phyloP scores from a whole-genome alignment of 2,888 invertebrate species.

The Drosophila mettleri region DNA sequence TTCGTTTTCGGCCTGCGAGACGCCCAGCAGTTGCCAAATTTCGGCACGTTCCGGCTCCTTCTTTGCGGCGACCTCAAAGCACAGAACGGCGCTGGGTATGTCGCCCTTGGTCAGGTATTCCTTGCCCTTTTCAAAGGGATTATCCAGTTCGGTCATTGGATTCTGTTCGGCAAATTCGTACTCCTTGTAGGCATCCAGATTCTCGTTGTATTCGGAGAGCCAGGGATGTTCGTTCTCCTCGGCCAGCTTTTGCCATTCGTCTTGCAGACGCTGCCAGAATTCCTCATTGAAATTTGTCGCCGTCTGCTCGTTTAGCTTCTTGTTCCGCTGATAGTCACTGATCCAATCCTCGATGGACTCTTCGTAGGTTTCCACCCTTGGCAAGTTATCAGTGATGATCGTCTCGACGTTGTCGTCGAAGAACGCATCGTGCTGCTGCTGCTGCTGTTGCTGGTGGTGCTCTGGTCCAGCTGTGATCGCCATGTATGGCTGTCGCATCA shows the following conservation, averaged over 20 bases:
- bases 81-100: slow-evolving; percentile 96
- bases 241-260: slow-evolving; percentile 92
- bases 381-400: slow-evolving; percentile 55
- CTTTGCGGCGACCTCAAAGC: slow-evolving; percentile 97
- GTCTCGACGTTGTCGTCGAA: slow-evolving; percentile 69
- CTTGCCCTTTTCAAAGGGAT: slow-evolving; percentile 94
- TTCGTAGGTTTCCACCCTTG: slow-evolving; percentile 42
- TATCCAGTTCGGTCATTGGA: slow-evolving; percentile 91
- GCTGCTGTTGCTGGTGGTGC: slow-evolving; percentile 3
- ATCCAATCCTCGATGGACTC: slow-evolving; percentile 82
- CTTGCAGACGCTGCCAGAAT: slow-evolving; percentile 89
- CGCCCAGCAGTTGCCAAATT: slow-evolving; percentile 95
- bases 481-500: slow-evolving; percentile 50
- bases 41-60: slow-evolving; percentile 91
- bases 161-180: slow-evolving; percentile 89
- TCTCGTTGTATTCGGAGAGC: slow-evolving; percentile 89
- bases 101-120: slow-evolving; percentile 93
- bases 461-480: slow-evolving; percentile 34
- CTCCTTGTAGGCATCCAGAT: slow-evolving; percentile 88
- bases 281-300: slow-evolving; percentile 87
- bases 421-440: slow-evolving; percentile 43
- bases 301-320: slow-evolving; percentile 87
- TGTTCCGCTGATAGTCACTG: slow-evolving; percentile 86
- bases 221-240: slow-evolving; percentile 88
- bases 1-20: slow-evolving; percentile 98